Percentiles rank a stretch among this genome's conserved stretches.
Conservation (phyloP, 2,797 vertebrate genomes). For the Gymnoscopelus microlampas region DNA sequence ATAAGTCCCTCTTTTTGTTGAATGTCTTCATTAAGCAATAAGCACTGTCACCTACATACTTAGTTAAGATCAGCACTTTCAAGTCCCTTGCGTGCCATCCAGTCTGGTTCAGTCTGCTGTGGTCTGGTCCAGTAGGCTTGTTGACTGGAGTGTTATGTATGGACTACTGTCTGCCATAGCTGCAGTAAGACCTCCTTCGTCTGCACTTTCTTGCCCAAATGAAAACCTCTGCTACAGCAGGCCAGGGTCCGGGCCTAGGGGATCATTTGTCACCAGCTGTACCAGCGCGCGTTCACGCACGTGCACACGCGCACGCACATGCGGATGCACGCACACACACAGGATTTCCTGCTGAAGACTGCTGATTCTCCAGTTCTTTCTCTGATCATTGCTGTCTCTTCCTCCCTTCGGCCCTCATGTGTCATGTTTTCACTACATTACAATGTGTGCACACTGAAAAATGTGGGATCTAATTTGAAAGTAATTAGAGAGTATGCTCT, state of each 20-base stretch:
- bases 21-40: background rate
- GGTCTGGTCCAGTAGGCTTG: background rate
- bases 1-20: background rate
- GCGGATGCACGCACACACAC: background rate
- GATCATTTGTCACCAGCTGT: conserved; percentile 29
- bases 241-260: background rate
- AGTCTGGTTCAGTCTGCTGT: background rate
- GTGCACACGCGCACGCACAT: background rate
- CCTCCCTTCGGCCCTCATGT: too few species aligned
- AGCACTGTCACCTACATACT: too few species aligned
- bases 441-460: conserved; percentile 4
- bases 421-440: background rate
- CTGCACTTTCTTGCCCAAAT: conserved; percentile 23
- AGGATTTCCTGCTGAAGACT: background rate
- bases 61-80: background rate
- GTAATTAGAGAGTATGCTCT: conserved; percentile 42
- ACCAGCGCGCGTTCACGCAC: background rate
- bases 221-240: conserved; percentile 32
- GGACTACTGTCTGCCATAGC: conserved; percentile 4
- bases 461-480: conserved; percentile 37
- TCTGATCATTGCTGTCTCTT: background rate
- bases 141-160: background rate
- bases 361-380: conserved; percentile 1
- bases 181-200: conserved; percentile 17
- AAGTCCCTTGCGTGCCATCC: background rate